A percentile compares a stretch with the other conserved stretches of the same genome.
Conservation (phyloP, 2,888 invertebrate genomes). For the Apodemia zela region DNA sequence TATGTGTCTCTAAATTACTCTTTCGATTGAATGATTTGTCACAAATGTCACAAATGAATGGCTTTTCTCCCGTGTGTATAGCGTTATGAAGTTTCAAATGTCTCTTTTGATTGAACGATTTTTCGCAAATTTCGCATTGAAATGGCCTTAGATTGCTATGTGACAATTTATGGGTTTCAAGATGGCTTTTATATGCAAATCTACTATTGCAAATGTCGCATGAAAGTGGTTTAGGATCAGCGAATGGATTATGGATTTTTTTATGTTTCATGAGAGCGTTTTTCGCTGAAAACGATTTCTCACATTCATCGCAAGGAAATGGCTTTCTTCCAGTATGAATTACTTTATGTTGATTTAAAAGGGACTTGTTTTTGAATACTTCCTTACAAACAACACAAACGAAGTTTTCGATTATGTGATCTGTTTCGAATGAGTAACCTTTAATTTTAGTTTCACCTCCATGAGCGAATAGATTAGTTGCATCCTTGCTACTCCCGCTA, state of each 20-base stretch:
- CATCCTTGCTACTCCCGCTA: neutral
- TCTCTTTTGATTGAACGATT: conserved; percentile 3
- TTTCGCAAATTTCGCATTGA: conserved; percentile 8
- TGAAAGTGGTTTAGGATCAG: neutral
- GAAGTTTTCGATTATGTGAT: no score
- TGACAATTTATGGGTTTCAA: neutral
- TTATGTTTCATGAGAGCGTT: no score
- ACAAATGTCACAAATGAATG: conserved; percentile 1
- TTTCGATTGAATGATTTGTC: neutral
- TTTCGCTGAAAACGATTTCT: no score
- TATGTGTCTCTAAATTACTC: neutral
- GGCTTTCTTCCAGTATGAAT: no score
- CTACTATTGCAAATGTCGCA: neutral
- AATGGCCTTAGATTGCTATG: neutral
- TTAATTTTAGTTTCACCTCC: no score
- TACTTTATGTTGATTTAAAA: no score
- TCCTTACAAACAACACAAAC: no score
- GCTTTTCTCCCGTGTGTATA: conserved; percentile 4
- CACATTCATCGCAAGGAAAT: no score
- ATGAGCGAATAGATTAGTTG: neutral
- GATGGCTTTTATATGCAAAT: neutral
- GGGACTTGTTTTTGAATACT: no score
- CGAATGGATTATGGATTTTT: no score
- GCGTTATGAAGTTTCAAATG: conserved; percentile 9
- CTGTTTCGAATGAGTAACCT: no score